phyloP scores from a whole-genome alignment of 2,888 invertebrate genomes.

The Sinhomidia bicolor region DNA sequence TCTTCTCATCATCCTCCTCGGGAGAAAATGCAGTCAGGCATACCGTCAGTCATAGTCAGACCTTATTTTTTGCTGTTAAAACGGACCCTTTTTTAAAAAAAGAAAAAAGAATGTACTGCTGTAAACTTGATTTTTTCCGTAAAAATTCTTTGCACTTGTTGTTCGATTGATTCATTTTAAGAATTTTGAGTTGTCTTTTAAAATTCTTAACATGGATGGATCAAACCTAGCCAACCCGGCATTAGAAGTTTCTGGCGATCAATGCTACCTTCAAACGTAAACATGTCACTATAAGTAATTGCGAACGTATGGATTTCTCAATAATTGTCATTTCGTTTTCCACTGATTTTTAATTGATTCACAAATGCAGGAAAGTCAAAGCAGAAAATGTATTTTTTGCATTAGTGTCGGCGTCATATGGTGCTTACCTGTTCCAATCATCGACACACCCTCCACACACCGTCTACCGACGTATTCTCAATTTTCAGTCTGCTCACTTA shows the following conservation, averaged over 20 bases:
- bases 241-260: no score
- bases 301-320: no score
- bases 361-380: not conserved
- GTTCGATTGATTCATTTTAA: no score
- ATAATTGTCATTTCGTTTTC: not conserved
- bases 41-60: no score
- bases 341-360: not conserved
- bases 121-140: not conserved
- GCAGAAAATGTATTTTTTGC: not conserved
- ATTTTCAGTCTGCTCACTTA: conserved; percentile 59
- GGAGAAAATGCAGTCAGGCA: not conserved
- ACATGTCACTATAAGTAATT: no score
- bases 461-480: conserved; percentile 56
- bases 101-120: not conserved
- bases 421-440: conserved; percentile 41
- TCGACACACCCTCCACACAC: conserved; percentile 69
- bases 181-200: no score
- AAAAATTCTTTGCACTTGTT: not conserved
- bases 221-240: no score
- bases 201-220: no score
- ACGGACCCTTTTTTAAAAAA: not conserved
- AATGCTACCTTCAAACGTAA: no score
- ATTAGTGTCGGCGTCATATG: conserved; percentile 34
- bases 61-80: not conserved
- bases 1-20: not conserved